Percentiles rank a stretch among this genome's conserved stretches.
Conservation (phyloP, 2,888 invertebrate species). For the Eulithis testata region DNA sequence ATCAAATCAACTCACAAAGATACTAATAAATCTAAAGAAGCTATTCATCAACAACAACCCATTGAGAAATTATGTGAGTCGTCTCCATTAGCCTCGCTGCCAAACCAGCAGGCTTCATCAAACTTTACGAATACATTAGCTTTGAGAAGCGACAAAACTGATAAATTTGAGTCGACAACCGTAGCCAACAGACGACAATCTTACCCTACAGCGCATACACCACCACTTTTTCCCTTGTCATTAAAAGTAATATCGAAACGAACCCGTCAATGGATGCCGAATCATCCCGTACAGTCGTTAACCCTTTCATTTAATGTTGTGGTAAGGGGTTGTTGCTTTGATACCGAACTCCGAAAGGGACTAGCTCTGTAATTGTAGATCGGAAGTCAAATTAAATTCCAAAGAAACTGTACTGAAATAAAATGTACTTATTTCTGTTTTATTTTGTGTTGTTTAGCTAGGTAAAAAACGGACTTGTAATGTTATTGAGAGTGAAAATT, state of each 20-base stretch:
- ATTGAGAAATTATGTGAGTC: constrained; percentile 69
- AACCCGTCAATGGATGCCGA: constrained; percentile 32
- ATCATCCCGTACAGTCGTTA: constrained; percentile 5
- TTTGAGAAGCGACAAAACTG: constrained; percentile 67
- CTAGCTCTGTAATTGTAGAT: constrained; percentile 68
- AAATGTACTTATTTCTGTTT: constrained; percentile 5
- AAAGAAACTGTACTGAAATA: constrained; percentile 52
- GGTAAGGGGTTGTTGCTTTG: constrained; percentile 56
- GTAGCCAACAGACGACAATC: constrained; percentile 35
- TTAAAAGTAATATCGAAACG: background rate
- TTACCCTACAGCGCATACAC: constrained; percentile 38
- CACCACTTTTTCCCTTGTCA: constrained; percentile 31
- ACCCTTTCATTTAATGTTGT: constrained; percentile 31
- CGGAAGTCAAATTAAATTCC: constrained; percentile 66
- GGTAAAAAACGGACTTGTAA: too few species aligned
- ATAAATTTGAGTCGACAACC: constrained; percentile 70
- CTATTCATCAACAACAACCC: constrained; percentile 51
- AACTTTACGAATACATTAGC: constrained; percentile 80
- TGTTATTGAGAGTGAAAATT: too few species aligned
- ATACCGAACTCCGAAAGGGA: constrained; percentile 66
- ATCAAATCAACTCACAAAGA: constrained; percentile 8
- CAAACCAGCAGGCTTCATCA: constrained; percentile 69
- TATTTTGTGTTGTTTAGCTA: background rate
- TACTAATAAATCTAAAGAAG: constrained; percentile 26
- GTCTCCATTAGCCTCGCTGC: constrained; percentile 68